Percentiles rank a stretch among this genome's conserved stretches.
These are phyloP conservation scores for Triplophysa rosa DNA, from an alignment of 2,113 vertebrate species.

Conservation along the genomic window DNA sequence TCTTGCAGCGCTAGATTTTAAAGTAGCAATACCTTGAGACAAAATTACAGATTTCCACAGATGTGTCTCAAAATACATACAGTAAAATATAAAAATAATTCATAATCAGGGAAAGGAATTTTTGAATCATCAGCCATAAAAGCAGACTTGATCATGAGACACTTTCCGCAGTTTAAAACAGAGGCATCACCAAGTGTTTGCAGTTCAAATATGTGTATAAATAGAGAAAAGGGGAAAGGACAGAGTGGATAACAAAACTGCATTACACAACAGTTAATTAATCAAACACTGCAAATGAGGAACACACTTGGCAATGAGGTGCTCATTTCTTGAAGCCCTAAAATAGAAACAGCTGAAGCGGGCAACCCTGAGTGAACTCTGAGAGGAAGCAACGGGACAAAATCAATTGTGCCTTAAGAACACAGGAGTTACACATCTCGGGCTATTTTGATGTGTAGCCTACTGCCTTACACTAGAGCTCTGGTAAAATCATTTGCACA, in stretches of 20 bases:
- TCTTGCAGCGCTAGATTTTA: too few relatives aligned
- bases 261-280: slow-evolving; percentile 15
- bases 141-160: not conserved
- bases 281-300: slow-evolving; percentile 40
- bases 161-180: slow-evolving; percentile 3
- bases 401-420: slow-evolving; percentile 48
- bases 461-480: not conserved
- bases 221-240: slow-evolving; percentile 36
- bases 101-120: not conserved
- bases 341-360: slow-evolving; percentile 46
- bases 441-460: slow-evolving; percentile 5
- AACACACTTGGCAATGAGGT: slow-evolving; percentile 31
- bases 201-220: not conserved
- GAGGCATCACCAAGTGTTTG: not conserved
- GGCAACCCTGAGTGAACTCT: slow-evolving; percentile 25
- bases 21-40: too few relatives aligned
- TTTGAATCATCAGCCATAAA: not conserved
- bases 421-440: slow-evolving; percentile 5
- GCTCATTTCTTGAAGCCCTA: slow-evolving; percentile 35
- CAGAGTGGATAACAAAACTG: slow-evolving; percentile 34
- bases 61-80: not conserved
- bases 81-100: not conserved
- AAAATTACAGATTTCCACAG: too few relatives aligned
- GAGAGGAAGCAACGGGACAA: slow-evolving; percentile 49
- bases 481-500: slow-evolving; percentile 22